Evolutionary conservation across 2,888 invertebrate genomes (phyloP).

Genomic region (Tetanocera ferruginea): DNA sequence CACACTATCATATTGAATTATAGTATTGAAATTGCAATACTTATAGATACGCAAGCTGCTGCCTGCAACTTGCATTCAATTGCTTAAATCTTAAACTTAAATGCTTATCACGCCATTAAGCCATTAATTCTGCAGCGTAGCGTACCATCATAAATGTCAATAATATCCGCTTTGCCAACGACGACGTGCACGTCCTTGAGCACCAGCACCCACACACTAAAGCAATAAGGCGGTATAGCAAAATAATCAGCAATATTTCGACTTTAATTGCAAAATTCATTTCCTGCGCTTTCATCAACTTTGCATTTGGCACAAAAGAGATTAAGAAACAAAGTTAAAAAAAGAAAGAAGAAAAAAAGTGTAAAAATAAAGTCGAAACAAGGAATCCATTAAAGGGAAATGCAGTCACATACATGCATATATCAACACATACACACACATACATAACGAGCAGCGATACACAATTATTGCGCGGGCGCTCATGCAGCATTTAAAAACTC

Average conservation of each 20-base stretch:
- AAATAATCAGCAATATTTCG: slow-evolving; percentile 14
- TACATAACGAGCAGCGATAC: background rate
- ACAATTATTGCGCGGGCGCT: slow-evolving; percentile 32
- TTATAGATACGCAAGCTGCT: too few species aligned
- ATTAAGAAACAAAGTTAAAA: background rate
- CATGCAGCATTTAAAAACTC: slow-evolving; percentile 38
- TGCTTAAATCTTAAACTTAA: too few species aligned
- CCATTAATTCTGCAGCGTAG: background rate
- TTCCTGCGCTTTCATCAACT: slow-evolving; percentile 30
- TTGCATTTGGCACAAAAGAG: background rate
- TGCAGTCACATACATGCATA: background rate
- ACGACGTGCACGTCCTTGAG: too few species aligned
- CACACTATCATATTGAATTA: too few species aligned
- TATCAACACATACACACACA: background rate
- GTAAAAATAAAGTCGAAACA: background rate
- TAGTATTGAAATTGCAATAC: too few species aligned
- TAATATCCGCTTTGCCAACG: background rate
- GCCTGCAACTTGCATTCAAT: too few species aligned
- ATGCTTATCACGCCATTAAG: too few species aligned
- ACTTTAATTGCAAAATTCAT: slow-evolving; percentile 31
- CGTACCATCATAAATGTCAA: slow-evolving; percentile 26
- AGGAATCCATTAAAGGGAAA: slow-evolving; percentile 15
- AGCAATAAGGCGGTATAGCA: background rate
- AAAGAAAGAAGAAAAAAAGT: background rate
- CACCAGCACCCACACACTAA: background rate